A percentile compares a stretch with the other conserved stretches of the same genome.
phyloP scores from a whole-genome alignment of 92 coral and sea anemone genomes.

The Plumapathes pennacea region DNA sequence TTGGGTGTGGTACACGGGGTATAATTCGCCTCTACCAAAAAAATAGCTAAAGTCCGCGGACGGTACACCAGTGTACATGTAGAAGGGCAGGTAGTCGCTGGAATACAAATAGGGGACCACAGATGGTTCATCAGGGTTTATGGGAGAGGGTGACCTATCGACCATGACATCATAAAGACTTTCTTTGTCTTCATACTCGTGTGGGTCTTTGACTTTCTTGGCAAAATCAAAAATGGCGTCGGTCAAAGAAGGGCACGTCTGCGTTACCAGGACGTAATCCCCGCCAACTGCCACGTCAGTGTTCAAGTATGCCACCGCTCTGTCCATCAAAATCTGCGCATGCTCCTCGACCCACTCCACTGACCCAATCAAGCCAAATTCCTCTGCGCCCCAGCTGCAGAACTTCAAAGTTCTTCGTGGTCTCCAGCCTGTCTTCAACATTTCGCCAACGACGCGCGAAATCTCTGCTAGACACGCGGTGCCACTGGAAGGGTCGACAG shows the following conservation, averaged over 20 bases:
- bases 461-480: constrained; percentile 68
- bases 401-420: constrained; percentile 75
- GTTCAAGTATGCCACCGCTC: constrained; percentile 76
- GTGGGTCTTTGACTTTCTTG: constrained; percentile 55
- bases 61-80: constrained; percentile 69
- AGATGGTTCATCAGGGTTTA: constrained; percentile 40
- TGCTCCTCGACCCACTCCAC: constrained; percentile 75
- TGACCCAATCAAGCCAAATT: constrained; percentile 63
- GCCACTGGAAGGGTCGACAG: constrained; percentile 74
- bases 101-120: constrained; percentile 42
- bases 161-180: constrained; percentile 62
- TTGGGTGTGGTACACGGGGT: constrained; percentile 89
- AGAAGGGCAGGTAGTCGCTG: constrained; percentile 89
- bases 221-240: constrained; percentile 58
- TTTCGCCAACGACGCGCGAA: constrained; percentile 68
- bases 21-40: constrained; percentile 41
- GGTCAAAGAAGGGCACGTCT: constrained; percentile 52
- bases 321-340: constrained; percentile 29
- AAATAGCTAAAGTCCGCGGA: constrained; percentile 82
- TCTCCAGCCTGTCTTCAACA: constrained; percentile 62
- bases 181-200: constrained; percentile 23
- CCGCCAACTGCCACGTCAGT: constrained; percentile 79
- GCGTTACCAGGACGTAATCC: constrained; percentile 38
- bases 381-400: constrained; percentile 89
- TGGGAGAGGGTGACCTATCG: constrained; percentile 26